These are phyloP conservation scores for Meandrusa payeni DNA, from an alignment of 2,888 invertebrate genomes.

Conservation along the genomic window DNA sequence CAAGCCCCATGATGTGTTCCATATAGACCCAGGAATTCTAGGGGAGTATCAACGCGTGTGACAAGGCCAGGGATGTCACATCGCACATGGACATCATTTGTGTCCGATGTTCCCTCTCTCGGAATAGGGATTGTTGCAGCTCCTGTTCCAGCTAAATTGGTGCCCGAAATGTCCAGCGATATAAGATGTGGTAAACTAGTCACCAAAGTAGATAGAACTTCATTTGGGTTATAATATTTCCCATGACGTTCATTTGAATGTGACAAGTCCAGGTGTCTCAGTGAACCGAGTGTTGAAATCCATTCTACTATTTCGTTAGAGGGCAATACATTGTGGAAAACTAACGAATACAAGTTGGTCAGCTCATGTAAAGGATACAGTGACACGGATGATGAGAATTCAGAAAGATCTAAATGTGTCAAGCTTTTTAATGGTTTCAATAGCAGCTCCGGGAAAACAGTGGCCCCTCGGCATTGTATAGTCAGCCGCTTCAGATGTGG, in stretches of 20 bases:
- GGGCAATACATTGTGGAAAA: slow-evolving; percentile 90
- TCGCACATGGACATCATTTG: slow-evolving; percentile 50
- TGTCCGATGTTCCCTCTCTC: slow-evolving; percentile 35
- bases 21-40: slow-evolving; percentile 95
- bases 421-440: slow-evolving; percentile 82
- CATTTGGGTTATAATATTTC: slow-evolving; percentile 87
- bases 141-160: slow-evolving; percentile 94
- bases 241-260: slow-evolving; percentile 86
- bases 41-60: slow-evolving; percentile 86
- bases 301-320: slow-evolving; percentile 82
- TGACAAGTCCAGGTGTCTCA: slow-evolving; percentile 92
- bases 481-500: slow-evolving; percentile 82
- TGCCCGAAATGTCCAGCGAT: slow-evolving; percentile 96
- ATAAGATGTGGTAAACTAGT: slow-evolving; percentile 86
- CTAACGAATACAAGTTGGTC: slow-evolving; percentile 85
- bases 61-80: slow-evolving; percentile 94
- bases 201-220: slow-evolving; percentile 86
- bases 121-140: slow-evolving; percentile 78
- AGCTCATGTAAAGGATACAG: slow-evolving; percentile 85
- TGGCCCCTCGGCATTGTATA: slow-evolving; percentile 73
- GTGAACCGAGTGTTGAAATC: slow-evolving; percentile 78
- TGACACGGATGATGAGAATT: slow-evolving; percentile 82
- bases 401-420: slow-evolving; percentile 86
- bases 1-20: slow-evolving; percentile 95
- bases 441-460: slow-evolving; percentile 76